Evolutionary conservation across 1,140 invertebrate species (phyloP).

Genomic region (Dufourea novaeangliae): DNA sequence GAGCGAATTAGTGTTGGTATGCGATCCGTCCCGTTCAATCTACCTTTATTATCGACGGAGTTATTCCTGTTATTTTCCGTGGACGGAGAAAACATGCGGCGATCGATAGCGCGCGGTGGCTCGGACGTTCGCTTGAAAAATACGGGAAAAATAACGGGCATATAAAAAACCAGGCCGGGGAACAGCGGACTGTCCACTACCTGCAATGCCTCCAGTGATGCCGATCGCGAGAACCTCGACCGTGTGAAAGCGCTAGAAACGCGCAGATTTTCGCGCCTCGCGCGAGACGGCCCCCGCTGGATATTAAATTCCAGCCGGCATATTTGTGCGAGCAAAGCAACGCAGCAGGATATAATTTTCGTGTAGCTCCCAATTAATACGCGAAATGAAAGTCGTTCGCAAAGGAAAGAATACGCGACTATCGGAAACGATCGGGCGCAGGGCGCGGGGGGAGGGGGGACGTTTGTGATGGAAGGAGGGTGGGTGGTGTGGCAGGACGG

Average conservation of each 20-base stretch:
- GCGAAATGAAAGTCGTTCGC: constrained; percentile 56
- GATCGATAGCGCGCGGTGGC: constrained; percentile 40
- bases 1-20: constrained; percentile 25
- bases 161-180: not conserved
- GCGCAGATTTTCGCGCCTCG: constrained; percentile 62
- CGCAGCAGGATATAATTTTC: constrained; percentile 68
- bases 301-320: constrained; percentile 67
- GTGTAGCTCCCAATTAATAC: constrained; percentile 71
- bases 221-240: constrained; percentile 34
- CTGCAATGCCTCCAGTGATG: constrained; percentile 41
- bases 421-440: constrained; percentile 14
- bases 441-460: not conserved
- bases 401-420: constrained; percentile 54
- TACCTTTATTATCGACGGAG: constrained; percentile 50
- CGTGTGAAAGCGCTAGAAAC: constrained; percentile 47
- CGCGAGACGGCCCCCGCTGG: constrained; percentile 40
- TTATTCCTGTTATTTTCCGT: constrained; percentile 47
- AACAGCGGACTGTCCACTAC: constrained; percentile 41
- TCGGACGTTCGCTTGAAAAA: constrained; percentile 39
- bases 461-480: no score
- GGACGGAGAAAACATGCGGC: constrained; percentile 2
- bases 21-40: constrained; percentile 42
- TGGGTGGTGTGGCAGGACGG: constrained; percentile 23
- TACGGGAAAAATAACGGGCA: constrained; percentile 41
- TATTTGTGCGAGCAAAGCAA: constrained; percentile 62